Conservation (phyloP, 2,113 vertebrate genomes). For the Cyprinodon tularosa region DNA sequence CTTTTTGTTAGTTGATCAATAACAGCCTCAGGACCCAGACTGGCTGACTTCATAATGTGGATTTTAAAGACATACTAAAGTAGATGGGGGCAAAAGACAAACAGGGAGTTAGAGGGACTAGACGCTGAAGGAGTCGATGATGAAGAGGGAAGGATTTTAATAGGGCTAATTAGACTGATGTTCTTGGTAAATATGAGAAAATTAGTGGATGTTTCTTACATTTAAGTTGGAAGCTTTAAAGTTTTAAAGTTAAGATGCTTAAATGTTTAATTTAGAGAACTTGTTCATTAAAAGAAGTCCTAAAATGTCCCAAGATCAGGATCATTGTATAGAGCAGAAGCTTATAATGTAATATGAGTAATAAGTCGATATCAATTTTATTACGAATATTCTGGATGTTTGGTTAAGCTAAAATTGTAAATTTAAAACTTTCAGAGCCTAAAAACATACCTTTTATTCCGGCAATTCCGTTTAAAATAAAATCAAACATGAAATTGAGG, state of each 20-base stretch:
- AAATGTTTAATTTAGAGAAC: conserved; percentile 32
- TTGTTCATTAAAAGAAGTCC: background rate
- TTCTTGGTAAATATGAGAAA: conserved; percentile 34
- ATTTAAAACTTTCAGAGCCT: background rate
- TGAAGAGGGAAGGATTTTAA: conserved; percentile 10
- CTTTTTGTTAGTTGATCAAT: conserved; percentile 67
- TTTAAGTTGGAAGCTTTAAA: background rate
- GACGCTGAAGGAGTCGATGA: conserved; percentile 21
- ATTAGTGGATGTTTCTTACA: conserved; percentile 43
- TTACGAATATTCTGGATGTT: too few species aligned
- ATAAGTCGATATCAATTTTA: too few species aligned
- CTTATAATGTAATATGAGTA: background rate
- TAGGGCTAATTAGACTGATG: background rate
- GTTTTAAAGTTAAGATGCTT: conserved; percentile 9
- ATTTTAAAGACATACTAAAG: conserved; percentile 51
- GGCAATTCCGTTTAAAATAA: background rate
- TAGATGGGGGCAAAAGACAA: conserved; percentile 40
- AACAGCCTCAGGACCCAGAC: conserved; percentile 67
- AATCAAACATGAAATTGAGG: background rate
- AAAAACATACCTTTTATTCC: background rate
- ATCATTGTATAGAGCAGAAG: background rate
- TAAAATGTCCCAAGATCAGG: background rate
- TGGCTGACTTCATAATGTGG: conserved; percentile 45
- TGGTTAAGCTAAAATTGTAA: too few species aligned
- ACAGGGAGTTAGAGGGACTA: conserved; percentile 14